Evolutionary conservation across 2,888 invertebrate genomes (phyloP), one percentile per base, ranked within the genome.

Genomic region (Cyaniris semiargus): DNA sequence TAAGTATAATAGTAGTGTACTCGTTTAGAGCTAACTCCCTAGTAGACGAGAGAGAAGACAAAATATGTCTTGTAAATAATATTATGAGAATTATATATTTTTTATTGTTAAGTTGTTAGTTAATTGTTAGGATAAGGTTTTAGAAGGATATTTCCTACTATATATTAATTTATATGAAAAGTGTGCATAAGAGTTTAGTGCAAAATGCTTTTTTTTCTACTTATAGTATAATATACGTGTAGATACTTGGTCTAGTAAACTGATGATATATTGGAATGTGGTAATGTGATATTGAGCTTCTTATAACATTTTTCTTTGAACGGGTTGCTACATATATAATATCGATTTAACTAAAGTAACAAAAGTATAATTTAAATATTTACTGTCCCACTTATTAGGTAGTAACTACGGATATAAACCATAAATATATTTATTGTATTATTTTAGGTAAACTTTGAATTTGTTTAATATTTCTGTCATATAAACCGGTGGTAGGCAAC

Each of bases 291-390:
- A 66, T 31, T 66, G 27, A 66, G 66, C 66, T 66, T 66, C 27
- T 66, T 66, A 27, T 31, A 5, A 23, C 13, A 5, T 66, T 66
- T 66, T 66, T 27, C 6, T 66, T 66, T 66, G 27, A 23, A 27
- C 66, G 27, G 66, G 27, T 66, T 66, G 27, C 66, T 66, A 66
- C 66, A 66, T 66, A 66, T 27, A 27, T 66, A 66, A 58, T 58
- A 58, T 21, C 27, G 21, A 66, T 66, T 15, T 6, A 27, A 27
- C 66, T 6, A 15, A 15, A 66, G 66, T 27, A 27, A 66, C 23
- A 66, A 27, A 13, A 6, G 27, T 66, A 15, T 66, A 15, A 66
- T 66, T 66, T 27, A 15, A 31, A 66, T 21, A 23, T 13, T 10
- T 60, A 1, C 13, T 23, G 21, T 58, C 23, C 60, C 8, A 60